Percentiles rank a stretch among this genome's conserved stretches.
Evolutionary conservation across 2,797 vertebrate genomes (phyloP).

Genomic region (Diplodus puntazzo): DNA sequence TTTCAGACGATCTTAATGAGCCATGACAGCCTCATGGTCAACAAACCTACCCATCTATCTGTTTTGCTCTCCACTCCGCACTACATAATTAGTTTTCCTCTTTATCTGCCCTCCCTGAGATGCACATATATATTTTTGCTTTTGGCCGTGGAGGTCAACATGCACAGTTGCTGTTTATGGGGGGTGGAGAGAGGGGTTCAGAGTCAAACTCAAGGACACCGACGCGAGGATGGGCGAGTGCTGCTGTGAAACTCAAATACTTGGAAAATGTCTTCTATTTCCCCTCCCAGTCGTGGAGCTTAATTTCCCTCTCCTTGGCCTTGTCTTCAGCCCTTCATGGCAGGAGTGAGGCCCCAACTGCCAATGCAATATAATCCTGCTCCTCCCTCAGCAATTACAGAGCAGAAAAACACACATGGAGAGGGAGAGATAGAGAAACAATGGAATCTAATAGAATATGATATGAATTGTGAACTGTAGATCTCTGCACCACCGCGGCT

Average conservation of each 20-base stretch:
- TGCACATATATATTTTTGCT: neutral
- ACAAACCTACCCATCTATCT: slow-evolving; percentile 4
- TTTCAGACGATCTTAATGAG: slow-evolving; percentile 41
- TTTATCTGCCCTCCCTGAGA: neutral
- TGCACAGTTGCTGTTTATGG: neutral
- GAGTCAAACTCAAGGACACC: slow-evolving; percentile 46
- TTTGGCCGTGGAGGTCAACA: neutral
- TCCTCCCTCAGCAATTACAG: slow-evolving; percentile 41
- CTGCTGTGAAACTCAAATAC: slow-evolving; percentile 18
- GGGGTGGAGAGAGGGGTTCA: slow-evolving; percentile 2
- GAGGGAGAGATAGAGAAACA: slow-evolving; percentile 9
- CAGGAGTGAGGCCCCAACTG: slow-evolving; percentile 30
- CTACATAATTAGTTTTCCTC: slow-evolving; percentile 29
- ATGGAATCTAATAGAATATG: slow-evolving; percentile 26
- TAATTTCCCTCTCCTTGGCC: slow-evolving; percentile 21
- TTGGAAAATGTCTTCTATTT: slow-evolving; percentile 5
- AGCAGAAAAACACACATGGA: slow-evolving; percentile 23
- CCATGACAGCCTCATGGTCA: slow-evolving; percentile 17
- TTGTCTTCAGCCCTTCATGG: slow-evolving; percentile 16
- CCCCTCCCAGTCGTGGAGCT: neutral
- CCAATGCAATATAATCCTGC: slow-evolving; percentile 38
- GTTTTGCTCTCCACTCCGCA: neutral
- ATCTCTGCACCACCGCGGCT: slow-evolving; percentile 5
- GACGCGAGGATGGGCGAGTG: neutral
- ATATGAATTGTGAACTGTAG: slow-evolving; percentile 37